Percentiles rank a stretch among this genome's conserved stretches.
Conservation (phyloP, 53 echinoderm and acorn worm genomes). For the Patiria pectinifera region DNA sequence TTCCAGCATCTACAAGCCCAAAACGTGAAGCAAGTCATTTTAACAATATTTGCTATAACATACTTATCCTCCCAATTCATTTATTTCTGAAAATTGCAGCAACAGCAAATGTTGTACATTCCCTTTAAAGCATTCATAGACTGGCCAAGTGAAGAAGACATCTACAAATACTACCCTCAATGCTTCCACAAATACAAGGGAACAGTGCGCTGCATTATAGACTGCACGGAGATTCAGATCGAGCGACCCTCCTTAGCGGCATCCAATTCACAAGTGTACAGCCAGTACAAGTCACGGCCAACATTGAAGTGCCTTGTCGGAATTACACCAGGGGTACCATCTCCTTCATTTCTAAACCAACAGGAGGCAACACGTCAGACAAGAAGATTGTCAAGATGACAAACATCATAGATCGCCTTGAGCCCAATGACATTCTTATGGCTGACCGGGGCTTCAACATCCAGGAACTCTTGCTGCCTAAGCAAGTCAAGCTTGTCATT, state of each 20-base stretch:
- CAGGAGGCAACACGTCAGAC: conserved; percentile 77
- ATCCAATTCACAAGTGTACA: conserved; percentile 68
- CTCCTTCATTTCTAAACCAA: conserved; percentile 65
- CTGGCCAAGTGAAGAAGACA: conserved; percentile 67
- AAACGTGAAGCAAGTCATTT: no score
- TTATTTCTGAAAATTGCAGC: no score
- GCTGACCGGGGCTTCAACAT: conserved; percentile 78
- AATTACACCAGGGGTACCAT: conserved; percentile 77
- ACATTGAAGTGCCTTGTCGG: conserved; percentile 74
- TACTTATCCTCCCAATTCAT: no score
- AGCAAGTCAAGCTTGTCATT: conserved; percentile 70
- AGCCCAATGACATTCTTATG: conserved; percentile 67
- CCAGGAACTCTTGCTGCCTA: conserved; percentile 71
- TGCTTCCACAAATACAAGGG: conserved; percentile 73
- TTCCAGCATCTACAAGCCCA: no score
- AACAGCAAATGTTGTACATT: no score
- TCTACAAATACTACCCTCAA: conserved; percentile 60
- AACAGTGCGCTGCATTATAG: conserved; percentile 68
- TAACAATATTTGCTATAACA: no score
- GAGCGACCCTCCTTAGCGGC: conserved; percentile 68
- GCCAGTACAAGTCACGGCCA: conserved; percentile 71
- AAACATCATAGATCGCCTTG: conserved; percentile 61
- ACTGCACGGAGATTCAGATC: conserved; percentile 80
- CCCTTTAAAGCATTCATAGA: conserved; percentile 50
- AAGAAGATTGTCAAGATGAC: conserved; percentile 64